These are phyloP conservation scores for Drosophila melanocephala DNA, from an alignment of 2,888 invertebrate species.

Conservation along the genomic window DNA sequence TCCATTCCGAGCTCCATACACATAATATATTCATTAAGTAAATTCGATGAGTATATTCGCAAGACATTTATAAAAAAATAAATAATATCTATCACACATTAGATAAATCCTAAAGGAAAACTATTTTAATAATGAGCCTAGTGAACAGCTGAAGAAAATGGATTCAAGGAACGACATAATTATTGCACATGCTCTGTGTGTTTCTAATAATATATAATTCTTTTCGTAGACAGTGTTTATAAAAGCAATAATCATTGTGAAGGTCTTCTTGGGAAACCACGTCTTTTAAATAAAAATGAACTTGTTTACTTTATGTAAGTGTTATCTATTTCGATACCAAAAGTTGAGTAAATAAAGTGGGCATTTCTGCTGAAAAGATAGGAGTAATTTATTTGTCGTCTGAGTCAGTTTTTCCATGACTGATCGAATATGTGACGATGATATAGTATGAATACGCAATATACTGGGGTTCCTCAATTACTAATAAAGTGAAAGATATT, in stretches of 20 bases:
- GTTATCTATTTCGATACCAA: neutral
- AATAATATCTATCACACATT: conserved; percentile 8
- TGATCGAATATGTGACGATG: neutral
- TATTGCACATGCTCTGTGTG: neutral
- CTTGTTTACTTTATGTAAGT: neutral
- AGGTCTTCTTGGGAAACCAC: neutral
- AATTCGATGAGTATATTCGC: conserved; percentile 7
- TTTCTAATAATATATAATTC: neutral
- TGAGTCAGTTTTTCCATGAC: conserved; percentile 4
- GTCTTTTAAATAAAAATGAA: neutral
- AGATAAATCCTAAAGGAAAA: conserved; percentile 19
- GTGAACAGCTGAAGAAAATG: conserved; percentile 6
- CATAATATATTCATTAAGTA: neutral
- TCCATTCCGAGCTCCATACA: conserved; percentile 27
- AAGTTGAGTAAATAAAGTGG: neutral
- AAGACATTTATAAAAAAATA: conserved; percentile 19
- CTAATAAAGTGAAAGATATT: neutral
- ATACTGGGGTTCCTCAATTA: neutral
- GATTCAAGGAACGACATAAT: neutral
- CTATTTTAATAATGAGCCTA: neutral
- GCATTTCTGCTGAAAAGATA: conserved; percentile 3
- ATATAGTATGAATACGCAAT: neutral
- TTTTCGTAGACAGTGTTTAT: neutral
- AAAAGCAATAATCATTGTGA: neutral
- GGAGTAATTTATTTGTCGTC: conserved; percentile 1